Evolutionary conservation across 2,888 invertebrate species (phyloP).

Genomic region (Hyles lineata): DNA sequence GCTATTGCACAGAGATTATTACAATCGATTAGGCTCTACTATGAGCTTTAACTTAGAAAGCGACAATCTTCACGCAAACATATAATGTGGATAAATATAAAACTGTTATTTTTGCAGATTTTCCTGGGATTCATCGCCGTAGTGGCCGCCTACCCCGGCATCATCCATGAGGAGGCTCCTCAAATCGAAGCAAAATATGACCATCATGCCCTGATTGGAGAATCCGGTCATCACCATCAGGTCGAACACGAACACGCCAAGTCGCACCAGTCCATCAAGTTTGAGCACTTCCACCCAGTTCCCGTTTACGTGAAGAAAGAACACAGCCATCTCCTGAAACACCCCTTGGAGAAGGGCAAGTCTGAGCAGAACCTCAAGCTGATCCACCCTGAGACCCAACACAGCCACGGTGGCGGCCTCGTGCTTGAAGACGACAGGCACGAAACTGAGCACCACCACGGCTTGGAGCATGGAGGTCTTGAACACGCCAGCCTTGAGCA

Average conservation of each 20-base stretch:
- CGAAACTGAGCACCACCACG: constrained; percentile 69
- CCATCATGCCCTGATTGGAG: constrained; percentile 72
- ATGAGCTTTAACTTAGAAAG: constrained; percentile 8
- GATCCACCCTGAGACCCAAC: constrained; percentile 86
- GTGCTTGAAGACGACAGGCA: constrained; percentile 85
- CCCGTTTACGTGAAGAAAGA: constrained; percentile 89
- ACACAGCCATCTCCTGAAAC: constrained; percentile 86
- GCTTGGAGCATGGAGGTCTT: constrained; percentile 56
- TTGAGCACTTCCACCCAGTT: constrained; percentile 89
- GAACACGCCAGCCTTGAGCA: constrained; percentile 56
- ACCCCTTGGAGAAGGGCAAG: constrained; percentile 87
- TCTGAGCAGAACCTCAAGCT: constrained; percentile 85
- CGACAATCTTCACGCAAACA: neutral
- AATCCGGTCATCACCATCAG: constrained; percentile 85
- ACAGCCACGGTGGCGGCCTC: constrained; percentile 84
- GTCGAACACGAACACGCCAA: constrained; percentile 88
- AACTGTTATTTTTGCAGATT: constrained; percentile 60
- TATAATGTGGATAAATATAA: neutral
- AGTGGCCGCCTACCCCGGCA: constrained; percentile 75
- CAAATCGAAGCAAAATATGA: constrained; percentile 72
- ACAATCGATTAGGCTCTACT: neutral
- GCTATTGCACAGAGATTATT: neutral
- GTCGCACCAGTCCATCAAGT: constrained; percentile 88
- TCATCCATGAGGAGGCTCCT: constrained; percentile 75
- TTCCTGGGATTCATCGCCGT: constrained; percentile 80